Percentiles rank a stretch among this genome's conserved stretches.
Conservation (phyloP, 2,888 invertebrate genomes). For the Dynastes grantii region DNA sequence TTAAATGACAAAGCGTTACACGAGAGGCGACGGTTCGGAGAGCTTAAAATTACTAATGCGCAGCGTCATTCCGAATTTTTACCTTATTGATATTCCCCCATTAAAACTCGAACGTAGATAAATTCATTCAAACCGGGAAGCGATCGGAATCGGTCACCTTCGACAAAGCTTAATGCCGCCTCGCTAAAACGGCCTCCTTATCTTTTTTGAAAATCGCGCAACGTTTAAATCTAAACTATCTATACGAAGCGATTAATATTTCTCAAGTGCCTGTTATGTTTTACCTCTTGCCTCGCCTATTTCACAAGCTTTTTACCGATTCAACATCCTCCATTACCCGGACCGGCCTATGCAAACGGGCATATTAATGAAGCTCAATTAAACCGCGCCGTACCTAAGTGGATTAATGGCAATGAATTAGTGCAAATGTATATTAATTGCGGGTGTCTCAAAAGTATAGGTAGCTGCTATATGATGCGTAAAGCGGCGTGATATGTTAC, state of each 20-base stretch:
- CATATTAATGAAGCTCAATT: conserved; percentile 20
- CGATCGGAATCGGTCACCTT: conserved; percentile 14
- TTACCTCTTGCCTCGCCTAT: conserved; percentile 6
- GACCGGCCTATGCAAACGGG: background rate
- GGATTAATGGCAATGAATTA: conserved; percentile 34
- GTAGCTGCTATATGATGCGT: conserved; percentile 19
- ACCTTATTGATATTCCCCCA: conserved; percentile 25
- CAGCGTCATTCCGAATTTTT: conserved; percentile 12
- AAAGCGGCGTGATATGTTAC: conserved; percentile 28
- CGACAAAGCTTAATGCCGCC: conserved; percentile 9
- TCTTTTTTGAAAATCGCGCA: conserved; percentile 12
- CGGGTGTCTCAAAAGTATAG: conserved; percentile 2
- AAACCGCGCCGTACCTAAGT: conserved; percentile 7
- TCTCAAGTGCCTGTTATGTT: background rate
- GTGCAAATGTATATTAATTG: conserved; percentile 37
- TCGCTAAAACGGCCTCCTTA: background rate
- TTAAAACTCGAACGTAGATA: conserved; percentile 10
- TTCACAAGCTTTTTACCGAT: background rate
- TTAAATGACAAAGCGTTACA: conserved; percentile 13
- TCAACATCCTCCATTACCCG: conserved; percentile 6
- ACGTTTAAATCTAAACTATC: conserved; percentile 25
- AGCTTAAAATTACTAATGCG: conserved; percentile 18
- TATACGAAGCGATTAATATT: conserved; percentile 9
- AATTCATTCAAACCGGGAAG: conserved; percentile 2
- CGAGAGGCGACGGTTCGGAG: background rate